phyloP scores from a whole-genome alignment of 2,797 vertebrate species.

The Thaleichthys pacificus region DNA sequence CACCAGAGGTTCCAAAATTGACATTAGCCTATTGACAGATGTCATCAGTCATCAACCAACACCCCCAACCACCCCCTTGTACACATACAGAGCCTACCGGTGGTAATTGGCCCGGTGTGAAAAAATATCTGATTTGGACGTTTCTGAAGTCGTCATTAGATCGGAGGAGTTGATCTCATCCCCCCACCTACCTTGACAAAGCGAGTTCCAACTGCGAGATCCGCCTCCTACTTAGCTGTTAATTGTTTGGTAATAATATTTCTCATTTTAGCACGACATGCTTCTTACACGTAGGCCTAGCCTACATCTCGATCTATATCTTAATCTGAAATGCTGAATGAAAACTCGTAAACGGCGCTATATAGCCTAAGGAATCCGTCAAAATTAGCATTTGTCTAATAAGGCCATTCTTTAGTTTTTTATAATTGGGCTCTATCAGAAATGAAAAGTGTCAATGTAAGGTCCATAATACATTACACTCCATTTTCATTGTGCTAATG shows the following conservation, averaged over 20 bases:
- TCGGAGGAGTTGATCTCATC: conserved; percentile 56
- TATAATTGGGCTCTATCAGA: too few species aligned
- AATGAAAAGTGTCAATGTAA: too few species aligned
- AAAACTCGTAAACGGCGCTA: too few species aligned
- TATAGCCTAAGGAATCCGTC: too few species aligned
- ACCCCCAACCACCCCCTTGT: neutral
- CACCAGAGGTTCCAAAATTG: too few species aligned
- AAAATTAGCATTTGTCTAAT: too few species aligned
- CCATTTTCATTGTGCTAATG: too few species aligned
- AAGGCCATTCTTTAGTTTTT: too few species aligned
- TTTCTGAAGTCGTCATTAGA: conserved; percentile 53
- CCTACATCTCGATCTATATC: neutral
- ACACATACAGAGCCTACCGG: neutral
- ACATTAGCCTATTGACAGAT: too few species aligned
- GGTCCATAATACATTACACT: too few species aligned
- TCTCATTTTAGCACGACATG: neutral
- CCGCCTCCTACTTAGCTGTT: neutral
- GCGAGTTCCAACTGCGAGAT: neutral
- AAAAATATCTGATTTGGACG: conserved; percentile 23
- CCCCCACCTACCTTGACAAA: neutral
- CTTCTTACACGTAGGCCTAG: neutral
- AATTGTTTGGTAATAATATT: neutral
- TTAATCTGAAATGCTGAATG: too few species aligned
- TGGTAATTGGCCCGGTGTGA: conserved; percentile 67
- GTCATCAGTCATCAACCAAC: too few species aligned